Conservation (phyloP, 2,113 vertebrate species). For the Mesitornis unicolor region DNA sequence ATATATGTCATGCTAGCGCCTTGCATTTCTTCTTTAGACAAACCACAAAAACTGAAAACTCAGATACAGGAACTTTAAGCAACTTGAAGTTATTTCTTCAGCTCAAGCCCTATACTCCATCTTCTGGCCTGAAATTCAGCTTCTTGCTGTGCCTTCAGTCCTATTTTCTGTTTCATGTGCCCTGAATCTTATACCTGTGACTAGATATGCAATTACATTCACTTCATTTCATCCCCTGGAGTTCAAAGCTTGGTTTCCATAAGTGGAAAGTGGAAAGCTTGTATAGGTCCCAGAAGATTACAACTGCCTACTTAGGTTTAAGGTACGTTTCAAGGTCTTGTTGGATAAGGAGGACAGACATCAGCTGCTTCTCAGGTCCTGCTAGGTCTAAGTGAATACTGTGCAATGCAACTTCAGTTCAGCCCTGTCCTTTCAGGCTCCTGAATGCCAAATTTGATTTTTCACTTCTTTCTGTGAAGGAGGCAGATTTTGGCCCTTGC, state of each 20-base stretch:
- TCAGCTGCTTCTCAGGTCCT: not conserved
- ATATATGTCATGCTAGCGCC: not conserved
- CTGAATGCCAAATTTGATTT: not conserved
- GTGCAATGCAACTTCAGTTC: not conserved
- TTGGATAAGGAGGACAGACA: not conserved
- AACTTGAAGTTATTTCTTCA: not conserved
- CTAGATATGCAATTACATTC: not conserved
- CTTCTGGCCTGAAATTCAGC: not conserved
- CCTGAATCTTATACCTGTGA: not conserved
- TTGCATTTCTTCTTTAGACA: not conserved
- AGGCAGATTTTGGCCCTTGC: not conserved
- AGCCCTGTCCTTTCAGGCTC: not conserved
- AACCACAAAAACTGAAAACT: not conserved
- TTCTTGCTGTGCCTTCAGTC: not conserved
- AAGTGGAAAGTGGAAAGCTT: conserved; percentile 31
- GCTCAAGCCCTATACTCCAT: accelerated
- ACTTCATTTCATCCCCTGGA: conserved; percentile 9
- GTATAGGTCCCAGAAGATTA: conserved; percentile 40
- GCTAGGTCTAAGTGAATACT: not conserved
- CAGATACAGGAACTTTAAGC: not conserved
- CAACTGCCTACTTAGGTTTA: conserved; percentile 26
- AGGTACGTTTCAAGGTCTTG: not conserved
- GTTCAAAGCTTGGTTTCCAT: not conserved
- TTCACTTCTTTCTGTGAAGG: not conserved
- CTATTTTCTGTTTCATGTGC: not conserved